Conservation (phyloP, 2,888 invertebrate species). For the Drosophila greeni region DNA sequence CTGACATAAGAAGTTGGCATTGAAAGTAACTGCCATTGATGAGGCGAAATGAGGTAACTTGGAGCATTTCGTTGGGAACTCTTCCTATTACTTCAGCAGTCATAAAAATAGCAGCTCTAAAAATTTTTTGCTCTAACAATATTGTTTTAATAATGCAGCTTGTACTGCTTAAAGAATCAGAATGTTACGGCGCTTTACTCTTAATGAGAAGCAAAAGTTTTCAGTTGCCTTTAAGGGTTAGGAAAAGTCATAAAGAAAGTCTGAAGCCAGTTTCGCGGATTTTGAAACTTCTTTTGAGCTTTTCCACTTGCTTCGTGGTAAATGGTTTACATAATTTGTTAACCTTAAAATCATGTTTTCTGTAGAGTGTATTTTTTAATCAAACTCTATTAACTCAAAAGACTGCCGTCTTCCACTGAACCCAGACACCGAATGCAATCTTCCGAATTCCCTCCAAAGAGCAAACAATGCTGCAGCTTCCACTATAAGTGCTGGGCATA, state of each 20-base stretch:
- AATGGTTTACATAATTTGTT: no score
- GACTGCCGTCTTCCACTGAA: background rate
- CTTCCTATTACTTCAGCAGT: background rate
- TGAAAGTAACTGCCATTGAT: conserved; percentile 17
- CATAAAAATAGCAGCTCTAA: background rate
- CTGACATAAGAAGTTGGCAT: conserved; percentile 17
- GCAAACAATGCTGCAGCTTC: conserved; percentile 21
- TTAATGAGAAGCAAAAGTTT: background rate
- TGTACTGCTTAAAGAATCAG: background rate
- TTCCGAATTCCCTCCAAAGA: background rate
- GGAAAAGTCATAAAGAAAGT: background rate
- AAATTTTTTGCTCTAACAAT: no score
- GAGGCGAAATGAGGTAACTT: conserved; percentile 16
- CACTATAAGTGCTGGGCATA: conserved; percentile 3
- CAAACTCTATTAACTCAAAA: conserved; percentile 12
- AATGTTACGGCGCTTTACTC: background rate
- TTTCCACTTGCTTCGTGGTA: background rate
- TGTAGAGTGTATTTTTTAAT: background rate
- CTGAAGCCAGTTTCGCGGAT: background rate
- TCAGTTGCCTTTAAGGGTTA: no score
- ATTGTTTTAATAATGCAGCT: no score
- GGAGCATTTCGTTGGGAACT: background rate
- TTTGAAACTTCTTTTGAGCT: background rate
- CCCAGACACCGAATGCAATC: conserved; percentile 1
- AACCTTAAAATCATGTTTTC: background rate